Conservation (phyloP, 1,140 invertebrate genomes). For the Drosophila truncata region DNA sequence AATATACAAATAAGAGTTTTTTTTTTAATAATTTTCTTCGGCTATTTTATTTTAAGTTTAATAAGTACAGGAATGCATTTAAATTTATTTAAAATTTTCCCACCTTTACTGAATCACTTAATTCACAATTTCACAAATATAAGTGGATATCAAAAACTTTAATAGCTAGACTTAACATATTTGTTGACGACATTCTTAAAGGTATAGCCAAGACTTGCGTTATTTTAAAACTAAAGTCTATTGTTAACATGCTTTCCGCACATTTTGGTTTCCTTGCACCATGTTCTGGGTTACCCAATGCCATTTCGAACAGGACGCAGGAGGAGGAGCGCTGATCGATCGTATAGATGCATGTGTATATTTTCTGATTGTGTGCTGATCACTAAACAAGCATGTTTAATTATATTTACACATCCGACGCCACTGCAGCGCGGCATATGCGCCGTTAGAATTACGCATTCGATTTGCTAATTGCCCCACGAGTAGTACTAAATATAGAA, state of each 20-base stretch:
- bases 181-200: no score
- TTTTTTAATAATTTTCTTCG: no score
- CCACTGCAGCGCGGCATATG: constrained; percentile 8
- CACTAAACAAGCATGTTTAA: constrained; percentile 28
- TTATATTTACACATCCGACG: constrained; percentile 30
- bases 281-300: neutral
- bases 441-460: constrained; percentile 32
- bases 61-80: no score
- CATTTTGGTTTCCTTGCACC: neutral
- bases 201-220: no score
- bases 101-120: no score
- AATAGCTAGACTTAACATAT: no score
- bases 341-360: neutral
- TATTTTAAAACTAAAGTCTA: neutral
- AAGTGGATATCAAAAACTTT: no score
- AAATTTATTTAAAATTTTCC: no score
- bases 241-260: neutral
- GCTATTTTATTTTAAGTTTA: no score
- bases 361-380: constrained; percentile 18
- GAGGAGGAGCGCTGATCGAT: neutral
- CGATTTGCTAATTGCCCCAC: constrained; percentile 32
- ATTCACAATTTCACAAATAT: no score
- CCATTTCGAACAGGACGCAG: neutral
- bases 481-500: constrained; percentile 32
- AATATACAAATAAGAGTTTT: no score